Evolutionary conservation across 2,888 invertebrate species (phyloP), one percentile per base, ranked within the genome.

Genomic region (Polylopha cassiicola): DNA sequence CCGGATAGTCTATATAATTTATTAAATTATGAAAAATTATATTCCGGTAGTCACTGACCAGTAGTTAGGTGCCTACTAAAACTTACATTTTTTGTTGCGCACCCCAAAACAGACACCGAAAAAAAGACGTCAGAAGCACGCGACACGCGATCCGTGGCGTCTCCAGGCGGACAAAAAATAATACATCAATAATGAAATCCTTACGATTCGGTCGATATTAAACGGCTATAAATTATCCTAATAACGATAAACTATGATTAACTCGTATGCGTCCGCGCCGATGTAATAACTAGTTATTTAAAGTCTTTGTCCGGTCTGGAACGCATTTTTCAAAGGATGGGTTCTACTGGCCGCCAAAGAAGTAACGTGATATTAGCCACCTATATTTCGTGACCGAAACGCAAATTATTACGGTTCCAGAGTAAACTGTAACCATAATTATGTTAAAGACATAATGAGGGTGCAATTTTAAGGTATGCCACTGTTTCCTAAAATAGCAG

Each of bases 211-310:
- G 63, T 63, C 69, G 63, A 67, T 77, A 84, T 82, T 81, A 82
- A 82, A 79, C 69, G 70, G 73, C 80, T 80, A 82, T 85, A 84
- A 82, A 82, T 85, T 85, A 84, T 77, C 69, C 65, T 82, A 84
- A 85, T 84, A 76, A 69, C 71, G 70, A 62, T 66, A 67, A 76
- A 77, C 72, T 71, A 77, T 51, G 46, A 50, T 73, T 67, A 68
- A 67, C 57, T 63, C 52, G 55, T 58, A 57, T 62, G 54, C 54
- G 55, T 37, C 56, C 48, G 51, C 50, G 49, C 48, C 41, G 48
- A 39, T 29, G 15, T 26, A 41, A 30, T 34, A 34, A 54, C 52
- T 53, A 53, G 51, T 63, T 55, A 62, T 43, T 44, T 39, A 47
- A 46, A 61, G 61, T 60, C 61, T 58, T 61, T 61, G 63, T 61